Evolutionary conservation across 2,888 invertebrate species (phyloP).

Genomic region (Pyrrhosoma nymphula): DNA sequence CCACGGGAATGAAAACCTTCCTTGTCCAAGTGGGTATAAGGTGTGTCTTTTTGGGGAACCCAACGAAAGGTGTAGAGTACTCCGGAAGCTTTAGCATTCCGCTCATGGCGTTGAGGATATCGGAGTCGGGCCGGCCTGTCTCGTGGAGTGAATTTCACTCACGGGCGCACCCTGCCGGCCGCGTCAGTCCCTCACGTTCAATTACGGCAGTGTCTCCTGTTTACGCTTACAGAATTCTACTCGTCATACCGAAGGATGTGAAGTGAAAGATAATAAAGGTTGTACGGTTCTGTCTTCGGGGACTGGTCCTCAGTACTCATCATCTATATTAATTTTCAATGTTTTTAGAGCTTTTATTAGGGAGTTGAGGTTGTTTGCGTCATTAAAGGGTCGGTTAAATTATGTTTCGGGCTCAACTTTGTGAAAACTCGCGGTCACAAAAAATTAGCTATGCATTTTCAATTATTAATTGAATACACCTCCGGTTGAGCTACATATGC

Average conservation of each 20-base stretch:
- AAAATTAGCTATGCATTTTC: too few species aligned
- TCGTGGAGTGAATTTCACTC: slow-evolving; percentile 9
- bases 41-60: neutral
- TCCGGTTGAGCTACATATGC: too few species aligned
- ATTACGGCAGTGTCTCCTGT: neutral
- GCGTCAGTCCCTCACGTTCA: neutral
- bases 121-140: neutral
- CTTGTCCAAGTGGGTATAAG: neutral
- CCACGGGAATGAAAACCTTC: neutral
- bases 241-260: neutral
- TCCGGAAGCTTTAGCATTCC: slow-evolving; percentile 34
- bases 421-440: too few species aligned
- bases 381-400: too few species aligned
- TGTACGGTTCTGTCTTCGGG: neutral
- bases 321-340: too few species aligned
- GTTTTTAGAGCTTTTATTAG: too few species aligned
- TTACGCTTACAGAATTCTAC: neutral
- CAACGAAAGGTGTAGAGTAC: neutral
- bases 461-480: too few species aligned
- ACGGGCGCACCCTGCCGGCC: neutral
- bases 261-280: neutral
- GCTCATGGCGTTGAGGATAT: neutral
- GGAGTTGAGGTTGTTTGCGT: too few species aligned
- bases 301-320: neutral
- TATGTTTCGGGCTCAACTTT: too few species aligned